phyloP scores from a whole-genome alignment of 2,888 invertebrate species.

The Hirtodrosophila confusa region DNA sequence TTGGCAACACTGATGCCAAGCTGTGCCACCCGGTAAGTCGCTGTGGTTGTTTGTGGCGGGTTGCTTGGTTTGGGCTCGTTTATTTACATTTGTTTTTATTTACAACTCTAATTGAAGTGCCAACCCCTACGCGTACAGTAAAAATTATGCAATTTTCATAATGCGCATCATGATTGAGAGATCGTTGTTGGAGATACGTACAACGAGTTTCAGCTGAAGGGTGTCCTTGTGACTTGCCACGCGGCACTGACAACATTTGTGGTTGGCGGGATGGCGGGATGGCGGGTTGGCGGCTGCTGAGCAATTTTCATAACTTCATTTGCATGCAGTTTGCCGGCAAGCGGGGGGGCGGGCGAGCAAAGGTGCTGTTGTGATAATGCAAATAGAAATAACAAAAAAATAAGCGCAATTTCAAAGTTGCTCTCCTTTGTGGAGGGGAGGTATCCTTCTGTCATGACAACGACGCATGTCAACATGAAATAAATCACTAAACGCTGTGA shows the following conservation, averaged over 20 bases:
- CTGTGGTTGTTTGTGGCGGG: neutral
- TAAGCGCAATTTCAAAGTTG: slow-evolving; percentile 32
- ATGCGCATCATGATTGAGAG: slow-evolving; percentile 69
- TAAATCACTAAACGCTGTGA: slow-evolving; percentile 79
- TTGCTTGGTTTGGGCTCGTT: slow-evolving; percentile 9
- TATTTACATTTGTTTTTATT: slow-evolving; percentile 56
- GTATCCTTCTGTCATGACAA: slow-evolving; percentile 36
- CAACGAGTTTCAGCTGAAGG: neutral
- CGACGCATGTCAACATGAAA: slow-evolving; percentile 75
- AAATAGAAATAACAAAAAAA: slow-evolving; percentile 59
- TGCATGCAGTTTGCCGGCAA: slow-evolving; percentile 44
- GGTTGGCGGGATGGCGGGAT: slow-evolving; percentile 30
- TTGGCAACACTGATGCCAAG: no score
- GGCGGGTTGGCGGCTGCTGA: slow-evolving; percentile 39
- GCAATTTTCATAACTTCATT: slow-evolving; percentile 70
- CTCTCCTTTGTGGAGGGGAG: slow-evolving; percentile 1
- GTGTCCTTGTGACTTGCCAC: slow-evolving; percentile 49
- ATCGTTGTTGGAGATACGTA: slow-evolving; percentile 61
- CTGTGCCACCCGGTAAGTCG: neutral
- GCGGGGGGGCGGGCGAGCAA: neutral
- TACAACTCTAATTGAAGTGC: slow-evolving; percentile 73
- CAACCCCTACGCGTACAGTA: slow-evolving; percentile 51
- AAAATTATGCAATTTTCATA: slow-evolving; percentile 78
- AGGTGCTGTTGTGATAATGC: slow-evolving; percentile 22
- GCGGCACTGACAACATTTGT: slow-evolving; percentile 44